These are phyloP conservation scores for Dryoscopus gambensis DNA, from an alignment of 2,113 vertebrate species.

Conservation along the genomic window DNA sequence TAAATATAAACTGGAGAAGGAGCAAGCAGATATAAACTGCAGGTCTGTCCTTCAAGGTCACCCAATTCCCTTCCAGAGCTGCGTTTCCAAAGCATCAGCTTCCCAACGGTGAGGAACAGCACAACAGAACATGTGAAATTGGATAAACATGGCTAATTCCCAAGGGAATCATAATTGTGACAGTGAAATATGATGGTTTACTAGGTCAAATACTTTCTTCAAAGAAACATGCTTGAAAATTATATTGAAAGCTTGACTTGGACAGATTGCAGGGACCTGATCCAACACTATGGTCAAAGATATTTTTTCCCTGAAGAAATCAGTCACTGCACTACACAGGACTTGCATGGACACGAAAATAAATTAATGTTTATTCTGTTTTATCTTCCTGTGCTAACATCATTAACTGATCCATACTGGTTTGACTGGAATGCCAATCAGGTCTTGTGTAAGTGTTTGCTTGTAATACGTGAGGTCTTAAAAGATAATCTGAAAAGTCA, in stretches of 20 bases:
- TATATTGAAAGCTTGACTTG: constrained; percentile 13
- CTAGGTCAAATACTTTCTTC: constrained; percentile 36
- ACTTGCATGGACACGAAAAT: background rate
- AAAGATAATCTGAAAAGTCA: background rate
- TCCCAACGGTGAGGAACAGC: background rate
- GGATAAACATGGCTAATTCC: constrained; percentile 27
- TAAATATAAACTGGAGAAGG: background rate
- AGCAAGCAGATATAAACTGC: background rate
- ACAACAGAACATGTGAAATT: background rate
- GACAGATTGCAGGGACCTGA: constrained; percentile 32
- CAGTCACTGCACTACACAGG: background rate
- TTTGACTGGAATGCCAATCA: background rate
- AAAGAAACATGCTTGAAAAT: constrained; percentile 25
- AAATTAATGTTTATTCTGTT: background rate
- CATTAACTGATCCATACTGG: background rate
- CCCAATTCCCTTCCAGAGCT: background rate
- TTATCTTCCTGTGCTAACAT: background rate
- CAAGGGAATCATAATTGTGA: constrained; percentile 18
- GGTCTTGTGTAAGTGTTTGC: background rate
- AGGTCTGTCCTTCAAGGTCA: background rate
- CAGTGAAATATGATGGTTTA: constrained; percentile 31
- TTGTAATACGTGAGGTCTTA: background rate
- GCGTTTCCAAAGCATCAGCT: background rate
- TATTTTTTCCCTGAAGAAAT: constrained; percentile 25
- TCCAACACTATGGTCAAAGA: constrained; percentile 3